Evolutionary conservation across 2,888 invertebrate genomes (phyloP).

Genomic region (Odontocolon sp.): DNA sequence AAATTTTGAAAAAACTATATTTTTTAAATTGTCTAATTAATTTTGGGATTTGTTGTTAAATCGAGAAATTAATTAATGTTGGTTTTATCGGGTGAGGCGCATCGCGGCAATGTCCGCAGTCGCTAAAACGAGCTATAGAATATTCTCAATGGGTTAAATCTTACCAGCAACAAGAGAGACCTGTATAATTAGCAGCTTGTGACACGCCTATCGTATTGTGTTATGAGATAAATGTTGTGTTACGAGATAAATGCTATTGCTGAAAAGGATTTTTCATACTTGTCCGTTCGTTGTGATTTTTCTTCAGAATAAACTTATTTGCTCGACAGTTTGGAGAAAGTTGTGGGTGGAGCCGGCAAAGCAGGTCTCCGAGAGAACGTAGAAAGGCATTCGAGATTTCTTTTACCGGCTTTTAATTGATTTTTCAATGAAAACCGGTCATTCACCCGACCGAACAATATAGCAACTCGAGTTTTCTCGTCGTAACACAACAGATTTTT

Average conservation of each 20-base stretch:
- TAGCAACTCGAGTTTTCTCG: not conserved
- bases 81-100: slow-evolving; percentile 52
- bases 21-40: not conserved
- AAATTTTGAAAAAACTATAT: not conserved
- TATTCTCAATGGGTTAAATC: slow-evolving; percentile 50
- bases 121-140: slow-evolving; percentile 19
- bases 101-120: slow-evolving; percentile 26
- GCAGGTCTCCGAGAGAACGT: slow-evolving; percentile 29
- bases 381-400: slow-evolving; percentile 5
- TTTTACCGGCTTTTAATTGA: slow-evolving; percentile 54
- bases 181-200: slow-evolving; percentile 55
- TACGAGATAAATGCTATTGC: not conserved
- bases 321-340: slow-evolving; percentile 38
- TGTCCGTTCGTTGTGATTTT: too few species aligned
- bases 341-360: slow-evolving; percentile 50
- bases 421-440: slow-evolving; percentile 43
- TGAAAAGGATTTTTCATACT: too few species aligned
- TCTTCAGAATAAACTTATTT: too few species aligned
- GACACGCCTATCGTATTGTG: slow-evolving; percentile 37
- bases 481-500: too few species aligned
- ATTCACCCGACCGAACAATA: slow-evolving; percentile 44
- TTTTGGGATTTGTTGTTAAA: not conserved
- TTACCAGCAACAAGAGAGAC: slow-evolving; percentile 75
- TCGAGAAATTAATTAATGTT: slow-evolving; percentile 41
- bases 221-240: not conserved